A percentile compares a stretch with the other conserved stretches of the same genome.
These are phyloP conservation scores for Mastacembelus armatus DNA, from an alignment of 2,797 vertebrate species.

Conservation along the genomic window DNA sequence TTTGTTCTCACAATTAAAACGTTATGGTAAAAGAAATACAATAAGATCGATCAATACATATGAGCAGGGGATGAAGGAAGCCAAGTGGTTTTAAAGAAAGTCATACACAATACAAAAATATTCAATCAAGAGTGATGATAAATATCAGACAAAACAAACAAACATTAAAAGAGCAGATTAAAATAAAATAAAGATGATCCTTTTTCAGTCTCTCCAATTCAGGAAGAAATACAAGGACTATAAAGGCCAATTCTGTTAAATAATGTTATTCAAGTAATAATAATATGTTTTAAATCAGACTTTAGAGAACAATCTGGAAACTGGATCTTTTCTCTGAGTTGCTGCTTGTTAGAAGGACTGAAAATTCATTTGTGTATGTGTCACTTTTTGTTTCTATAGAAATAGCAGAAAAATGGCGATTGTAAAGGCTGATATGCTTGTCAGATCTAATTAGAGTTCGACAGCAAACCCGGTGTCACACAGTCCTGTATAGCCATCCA, in stretches of 20 bases:
- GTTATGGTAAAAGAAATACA: neutral
- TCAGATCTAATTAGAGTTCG: conserved; percentile 63
- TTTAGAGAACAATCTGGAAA: conserved; percentile 6
- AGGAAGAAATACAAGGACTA: accelerated
- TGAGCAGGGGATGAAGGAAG: neutral
- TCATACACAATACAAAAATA: no score
- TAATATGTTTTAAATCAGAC: neutral
- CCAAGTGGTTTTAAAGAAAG: neutral
- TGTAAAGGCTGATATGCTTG: conserved; percentile 52
- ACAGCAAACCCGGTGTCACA: conserved; percentile 52
- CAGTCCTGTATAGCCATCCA: conserved; percentile 51
- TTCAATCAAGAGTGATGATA: no score
- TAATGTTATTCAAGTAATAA: neutral
- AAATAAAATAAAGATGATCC: neutral
- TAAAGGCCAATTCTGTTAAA: neutral
- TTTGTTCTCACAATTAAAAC: neutral
- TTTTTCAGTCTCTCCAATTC: no score
- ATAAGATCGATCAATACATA: neutral
- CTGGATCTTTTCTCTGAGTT: neutral
- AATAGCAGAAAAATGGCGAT: conserved; percentile 37
- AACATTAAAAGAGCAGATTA: neutral
- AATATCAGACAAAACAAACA: neutral
- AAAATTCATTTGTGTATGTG: conserved; percentile 23
- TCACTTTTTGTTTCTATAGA: conserved; percentile 47
- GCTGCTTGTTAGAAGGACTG: conserved; percentile 17